These are phyloP conservation scores for Syngnathus typhle DNA, from an alignment of 2,113 vertebrate species.

Conservation along the genomic window DNA sequence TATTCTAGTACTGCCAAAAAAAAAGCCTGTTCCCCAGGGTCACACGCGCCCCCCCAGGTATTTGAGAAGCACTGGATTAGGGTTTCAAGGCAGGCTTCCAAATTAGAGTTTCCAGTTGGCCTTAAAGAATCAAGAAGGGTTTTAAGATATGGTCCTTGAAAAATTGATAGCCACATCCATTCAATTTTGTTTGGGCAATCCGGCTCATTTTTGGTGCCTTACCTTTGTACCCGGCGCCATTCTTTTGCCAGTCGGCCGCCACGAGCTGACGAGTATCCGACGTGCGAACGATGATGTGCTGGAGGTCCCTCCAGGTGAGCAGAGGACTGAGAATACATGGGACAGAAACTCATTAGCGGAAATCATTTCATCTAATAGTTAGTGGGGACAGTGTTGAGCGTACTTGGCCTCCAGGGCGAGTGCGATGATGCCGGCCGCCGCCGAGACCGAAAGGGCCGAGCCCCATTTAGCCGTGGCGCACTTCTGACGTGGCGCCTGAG, in stretches of 20 bases:
- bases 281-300: constrained; percentile 93
- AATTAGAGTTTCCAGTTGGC: no score
- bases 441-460: constrained; percentile 87
- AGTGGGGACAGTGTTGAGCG: constrained; percentile 37
- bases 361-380: not conserved
- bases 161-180: no score
- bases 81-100: no score
- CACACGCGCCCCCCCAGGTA: no score
- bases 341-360: constrained; percentile 2
- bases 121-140: no score
- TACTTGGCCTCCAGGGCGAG: constrained; percentile 95
- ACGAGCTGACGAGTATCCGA: constrained; percentile 82
- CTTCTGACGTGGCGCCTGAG: constrained; percentile 81
- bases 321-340: constrained; percentile 72
- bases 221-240: constrained; percentile 93
- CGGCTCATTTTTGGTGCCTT: constrained; percentile 12
- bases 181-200: no score
- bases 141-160: no score
- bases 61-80: no score
- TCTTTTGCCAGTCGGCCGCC: constrained; percentile 89
- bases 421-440: constrained; percentile 92
- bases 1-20: no score
- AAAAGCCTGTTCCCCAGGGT: no score
- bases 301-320: constrained; percentile 95
- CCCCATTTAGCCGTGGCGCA: constrained; percentile 81